Evolutionary conservation across 2,888 invertebrate genomes (phyloP).

Genomic region (Pachliopta kotzebuea): DNA sequence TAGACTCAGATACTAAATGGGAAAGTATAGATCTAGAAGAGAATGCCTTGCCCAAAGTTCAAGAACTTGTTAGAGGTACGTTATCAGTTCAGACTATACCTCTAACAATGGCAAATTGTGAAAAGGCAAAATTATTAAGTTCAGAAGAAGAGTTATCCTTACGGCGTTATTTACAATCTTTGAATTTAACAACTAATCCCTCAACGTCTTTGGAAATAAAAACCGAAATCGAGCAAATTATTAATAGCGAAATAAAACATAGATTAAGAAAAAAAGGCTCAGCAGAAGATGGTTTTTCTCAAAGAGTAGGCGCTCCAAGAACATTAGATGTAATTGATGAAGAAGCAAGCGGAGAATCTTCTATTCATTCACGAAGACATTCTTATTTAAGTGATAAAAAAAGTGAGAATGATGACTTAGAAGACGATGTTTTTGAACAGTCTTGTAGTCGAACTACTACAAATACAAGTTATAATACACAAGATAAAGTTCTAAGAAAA

Average conservation of each 20-base stretch:
- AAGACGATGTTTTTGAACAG: conserved; percentile 74
- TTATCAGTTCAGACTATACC: conserved; percentile 66
- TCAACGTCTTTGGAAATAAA: conserved; percentile 66
- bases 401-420: conserved; percentile 70
- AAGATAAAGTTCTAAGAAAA: conserved; percentile 27
- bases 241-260: conserved; percentile 68
- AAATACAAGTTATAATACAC: conserved; percentile 5
- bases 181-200: conserved; percentile 77
- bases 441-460: conserved; percentile 34
- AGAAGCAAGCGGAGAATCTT: conserved; percentile 85
- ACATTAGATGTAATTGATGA: conserved; percentile 89
- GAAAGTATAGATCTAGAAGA: conserved; percentile 70
- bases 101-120: conserved; percentile 63
- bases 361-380: conserved; percentile 79
- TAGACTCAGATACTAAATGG: conserved; percentile 82
- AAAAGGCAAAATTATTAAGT: conserved; percentile 67
- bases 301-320: conserved; percentile 82
- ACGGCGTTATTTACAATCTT: conserved; percentile 77
- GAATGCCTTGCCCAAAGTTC: conserved; percentile 35
- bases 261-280: conserved; percentile 63
- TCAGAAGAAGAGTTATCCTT: conserved; percentile 80
- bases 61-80: conserved; percentile 55
- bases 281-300: conserved; percentile 58
- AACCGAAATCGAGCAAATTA: conserved; percentile 68
- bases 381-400: conserved; percentile 73